Percentiles rank a stretch among this genome's conserved stretches.
Evolutionary conservation across 1,140 invertebrate species (phyloP).

Genomic region (Chymomyza costata): DNA sequence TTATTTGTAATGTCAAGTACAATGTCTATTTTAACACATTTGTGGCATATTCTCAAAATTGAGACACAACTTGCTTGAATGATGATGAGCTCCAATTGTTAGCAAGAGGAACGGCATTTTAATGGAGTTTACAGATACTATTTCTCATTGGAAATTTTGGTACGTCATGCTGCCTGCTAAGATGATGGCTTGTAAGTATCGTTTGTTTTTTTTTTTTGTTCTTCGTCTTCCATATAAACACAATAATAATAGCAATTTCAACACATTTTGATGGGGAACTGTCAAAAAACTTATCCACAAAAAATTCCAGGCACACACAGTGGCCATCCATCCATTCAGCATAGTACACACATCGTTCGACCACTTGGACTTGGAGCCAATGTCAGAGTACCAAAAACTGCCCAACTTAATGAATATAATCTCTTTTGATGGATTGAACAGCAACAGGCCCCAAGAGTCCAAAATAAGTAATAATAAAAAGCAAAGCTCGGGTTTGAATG

Average conservation of each 20-base stretch:
- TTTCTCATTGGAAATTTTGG: slow-evolving; percentile 34
- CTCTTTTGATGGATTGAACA: slow-evolving; percentile 71
- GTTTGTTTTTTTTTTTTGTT: too few species aligned
- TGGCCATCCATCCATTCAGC: too few species aligned
- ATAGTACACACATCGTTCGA: slow-evolving; percentile 27
- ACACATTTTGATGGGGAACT: slow-evolving; percentile 70
- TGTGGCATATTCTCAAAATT: slow-evolving; percentile 31
- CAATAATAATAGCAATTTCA: slow-evolving; percentile 62
- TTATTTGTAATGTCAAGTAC: slow-evolving; percentile 52
- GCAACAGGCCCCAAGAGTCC: slow-evolving; percentile 12
- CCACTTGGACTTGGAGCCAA: slow-evolving; percentile 2
- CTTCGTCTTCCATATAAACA: slow-evolving; percentile 23
- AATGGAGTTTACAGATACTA: slow-evolving; percentile 59
- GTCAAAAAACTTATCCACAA: slow-evolving; percentile 66
- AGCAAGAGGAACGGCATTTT: slow-evolving; percentile 50
- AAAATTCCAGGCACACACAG: slow-evolving; percentile 53
- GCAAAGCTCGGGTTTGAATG: slow-evolving; percentile 34
- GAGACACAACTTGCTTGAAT: slow-evolving; percentile 27
- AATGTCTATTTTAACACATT: slow-evolving; percentile 51
- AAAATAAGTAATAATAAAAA: slow-evolving; percentile 11
- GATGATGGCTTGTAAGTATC: slow-evolving; percentile 70
- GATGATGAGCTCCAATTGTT: slow-evolving; percentile 51
- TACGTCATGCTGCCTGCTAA: slow-evolving; percentile 31
- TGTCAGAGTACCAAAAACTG: slow-evolving; percentile 14
- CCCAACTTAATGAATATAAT: slow-evolving; percentile 70